Conservation (phyloP, 2,797 vertebrate genomes). For the Microchirus variegatus region DNA sequence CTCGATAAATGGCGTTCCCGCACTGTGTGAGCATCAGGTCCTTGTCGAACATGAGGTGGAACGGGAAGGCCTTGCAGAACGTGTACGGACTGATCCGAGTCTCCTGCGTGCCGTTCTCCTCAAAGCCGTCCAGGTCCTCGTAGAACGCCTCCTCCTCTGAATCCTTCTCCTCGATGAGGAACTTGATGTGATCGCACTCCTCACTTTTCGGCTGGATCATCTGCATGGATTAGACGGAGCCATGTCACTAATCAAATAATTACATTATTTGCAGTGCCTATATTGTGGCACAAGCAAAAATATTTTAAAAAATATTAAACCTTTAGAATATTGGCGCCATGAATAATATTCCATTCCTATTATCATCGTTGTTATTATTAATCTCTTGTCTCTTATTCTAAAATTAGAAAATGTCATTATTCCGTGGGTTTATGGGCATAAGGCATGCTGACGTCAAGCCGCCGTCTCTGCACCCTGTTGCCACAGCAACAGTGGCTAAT, state of each 20-base stretch:
- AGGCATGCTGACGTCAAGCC: conserved; percentile 75
- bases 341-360: conserved; percentile 12
- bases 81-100: conserved; percentile 98
- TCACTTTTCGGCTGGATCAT: conserved; percentile 97
- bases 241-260: conserved; percentile 2
- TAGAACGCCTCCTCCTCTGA: conserved; percentile 97
- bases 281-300: not conserved
- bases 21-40: conserved; percentile 96
- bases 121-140: conserved; percentile 96
- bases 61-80: conserved; percentile 99
- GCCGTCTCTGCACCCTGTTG: conserved; percentile 73
- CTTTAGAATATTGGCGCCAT: not conserved
- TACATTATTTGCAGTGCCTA: not conserved
- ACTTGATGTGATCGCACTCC: conserved; percentile 98
- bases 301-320: conserved; percentile 12
- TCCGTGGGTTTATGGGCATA: conserved; percentile 74
- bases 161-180: conserved; percentile 98
- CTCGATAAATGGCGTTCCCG: conserved; percentile 96
- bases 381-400: conserved; percentile 29
- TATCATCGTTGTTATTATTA: conserved; percentile 3
- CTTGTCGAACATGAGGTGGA: conserved; percentile 98
- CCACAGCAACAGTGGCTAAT: conserved; percentile 83
- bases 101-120: conserved; percentile 98
- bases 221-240: conserved; percentile 75
- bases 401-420: conserved; percentile 57